Evolutionary conservation across 2,888 invertebrate genomes (phyloP), one percentile per base, ranked within the genome.

Genomic region (Boloria selene): DNA sequence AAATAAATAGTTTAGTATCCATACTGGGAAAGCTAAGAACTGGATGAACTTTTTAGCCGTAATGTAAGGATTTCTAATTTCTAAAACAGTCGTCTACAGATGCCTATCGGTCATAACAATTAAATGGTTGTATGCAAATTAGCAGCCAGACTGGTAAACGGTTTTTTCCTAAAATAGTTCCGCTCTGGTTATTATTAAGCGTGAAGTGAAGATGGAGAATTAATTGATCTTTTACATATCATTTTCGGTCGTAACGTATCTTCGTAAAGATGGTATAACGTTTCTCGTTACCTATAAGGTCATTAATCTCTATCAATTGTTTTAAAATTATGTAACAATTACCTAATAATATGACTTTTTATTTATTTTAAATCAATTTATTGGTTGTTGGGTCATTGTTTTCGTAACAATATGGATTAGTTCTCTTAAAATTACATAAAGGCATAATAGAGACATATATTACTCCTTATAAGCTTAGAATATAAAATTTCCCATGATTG

Each of bases 131-230:
- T 88, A 90, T 88, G 88, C 83, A 87, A 88, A 90, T 88, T 84
- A 74, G 72, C 70, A 65, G 74, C 74, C 75, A 65, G 74, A 75
- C 77, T 76, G 77, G 75, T 79, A 82, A 87, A 87, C 87, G 82
- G 85, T 83, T 83, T 80, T 80, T 77, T 70, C 79, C 74, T 78
- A 77, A 81, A 87, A 84, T 79, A 78, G 84, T 84, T 81, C 79
- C 84, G 83, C 81, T 82, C 85, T 84, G 85, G 77, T 87, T 86
- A 88, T 84, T 80, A 77, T n/a, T n/a, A n/a, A 79, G 84, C 88
- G 87, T 88, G 85, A 88, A 88, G 79, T 76, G 76, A 70, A 70
- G 52, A 64, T 47, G 51, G 42, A 45, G 26, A 63, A 69, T 65
- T 72, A 69, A 71, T 72, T 70, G 64, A 70, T 65, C 64, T 64